phyloP scores from a whole-genome alignment of 2,888 invertebrate genomes.

The Leptinotarsa haldemani region DNA sequence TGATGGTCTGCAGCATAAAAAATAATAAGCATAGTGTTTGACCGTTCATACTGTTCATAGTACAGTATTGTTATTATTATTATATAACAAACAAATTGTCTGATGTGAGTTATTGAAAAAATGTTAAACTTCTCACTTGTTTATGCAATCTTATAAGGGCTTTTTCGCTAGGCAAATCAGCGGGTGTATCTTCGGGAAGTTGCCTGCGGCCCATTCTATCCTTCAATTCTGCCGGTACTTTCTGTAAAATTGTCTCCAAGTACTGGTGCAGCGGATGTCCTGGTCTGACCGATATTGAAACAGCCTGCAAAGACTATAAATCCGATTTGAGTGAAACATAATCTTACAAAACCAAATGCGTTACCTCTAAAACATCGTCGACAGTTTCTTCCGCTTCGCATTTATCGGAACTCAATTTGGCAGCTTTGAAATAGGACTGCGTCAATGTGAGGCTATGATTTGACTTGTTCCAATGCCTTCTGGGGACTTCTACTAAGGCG shows the following conservation, averaged over 20 bases:
- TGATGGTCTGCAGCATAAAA: conserved; percentile 74
- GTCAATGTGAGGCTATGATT: conserved; percentile 64
- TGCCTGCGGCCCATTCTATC: conserved; percentile 78
- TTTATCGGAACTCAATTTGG: conserved; percentile 93
- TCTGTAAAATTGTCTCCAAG: conserved; percentile 90
- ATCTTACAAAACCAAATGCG: neutral
- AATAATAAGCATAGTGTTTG: neutral
- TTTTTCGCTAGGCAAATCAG: conserved; percentile 82
- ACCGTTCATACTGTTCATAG: too few species aligned
- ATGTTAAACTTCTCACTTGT: conserved; percentile 71
- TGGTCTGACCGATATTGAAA: conserved; percentile 80
- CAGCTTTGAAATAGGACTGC: conserved; percentile 88
- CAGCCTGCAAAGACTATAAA: conserved; percentile 83
- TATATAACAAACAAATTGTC: too few species aligned
- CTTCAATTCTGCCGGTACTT: conserved; percentile 83
- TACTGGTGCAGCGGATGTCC: conserved; percentile 81
- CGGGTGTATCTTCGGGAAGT: conserved; percentile 71
- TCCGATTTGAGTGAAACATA: neutral
- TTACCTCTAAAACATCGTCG: conserved; percentile 92
- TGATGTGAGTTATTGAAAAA: too few species aligned
- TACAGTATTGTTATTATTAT: too few species aligned
- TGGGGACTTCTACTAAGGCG: conserved; percentile 94
- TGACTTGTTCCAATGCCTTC: conserved; percentile 91
- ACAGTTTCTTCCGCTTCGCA: conserved; percentile 97
- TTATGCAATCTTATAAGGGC: conserved; percentile 90